A percentile compares a stretch with the other conserved stretches of the same genome.
These are phyloP conservation scores for Diploscapter pachys DNA, from an alignment of 1,140 invertebrate species.

Conservation along the genomic window DNA sequence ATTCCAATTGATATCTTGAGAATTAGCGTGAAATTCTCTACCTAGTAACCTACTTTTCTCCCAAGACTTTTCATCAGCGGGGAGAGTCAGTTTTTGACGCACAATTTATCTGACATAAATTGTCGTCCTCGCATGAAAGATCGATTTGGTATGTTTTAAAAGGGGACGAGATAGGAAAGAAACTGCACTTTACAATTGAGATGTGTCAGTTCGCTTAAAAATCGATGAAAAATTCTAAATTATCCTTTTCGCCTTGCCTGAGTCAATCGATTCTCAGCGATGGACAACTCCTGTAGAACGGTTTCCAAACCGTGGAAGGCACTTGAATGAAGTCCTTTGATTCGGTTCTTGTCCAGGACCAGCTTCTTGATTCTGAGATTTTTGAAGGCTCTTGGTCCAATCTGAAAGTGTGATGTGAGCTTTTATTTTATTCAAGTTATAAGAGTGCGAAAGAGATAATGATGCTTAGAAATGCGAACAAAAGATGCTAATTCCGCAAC, in stretches of 20 bases:
- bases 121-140: too few species aligned
- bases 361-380: slow-evolving; percentile 57
- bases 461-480: background rate
- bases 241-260: slow-evolving; percentile 23
- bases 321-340: slow-evolving; percentile 48
- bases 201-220: background rate
- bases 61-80: too few species aligned
- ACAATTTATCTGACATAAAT: too few species aligned
- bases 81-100: too few species aligned
- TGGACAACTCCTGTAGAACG: slow-evolving; percentile 51
- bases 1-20: too few species aligned
- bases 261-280: slow-evolving; percentile 47
- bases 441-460: background rate
- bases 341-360: slow-evolving; percentile 57
- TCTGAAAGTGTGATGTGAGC: slow-evolving; percentile 34
- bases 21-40: too few species aligned
- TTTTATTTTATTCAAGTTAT: background rate
- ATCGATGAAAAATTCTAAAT: too few species aligned
- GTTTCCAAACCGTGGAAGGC: slow-evolving; percentile 54
- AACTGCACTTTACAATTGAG: background rate
- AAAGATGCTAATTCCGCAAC: background rate
- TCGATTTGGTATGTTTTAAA: background rate
- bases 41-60: too few species aligned
- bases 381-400: slow-evolving; percentile 52
- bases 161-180: background rate